phyloP scores from a whole-genome alignment of 2,797 vertebrate species.

The Uromys caudimaculatus region DNA sequence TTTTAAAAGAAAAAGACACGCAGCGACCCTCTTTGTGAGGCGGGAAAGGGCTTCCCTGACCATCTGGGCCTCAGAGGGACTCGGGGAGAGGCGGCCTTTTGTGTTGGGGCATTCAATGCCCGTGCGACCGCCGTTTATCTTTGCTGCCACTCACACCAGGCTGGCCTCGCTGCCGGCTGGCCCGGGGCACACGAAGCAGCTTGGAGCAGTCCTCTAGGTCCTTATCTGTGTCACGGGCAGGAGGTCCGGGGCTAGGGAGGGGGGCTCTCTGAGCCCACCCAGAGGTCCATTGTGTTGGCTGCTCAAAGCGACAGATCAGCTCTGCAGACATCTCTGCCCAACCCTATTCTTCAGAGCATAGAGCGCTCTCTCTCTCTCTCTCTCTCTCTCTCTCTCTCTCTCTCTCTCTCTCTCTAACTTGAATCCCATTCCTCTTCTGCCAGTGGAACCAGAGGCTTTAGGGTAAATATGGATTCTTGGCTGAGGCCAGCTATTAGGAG shows the following conservation, averaged over 20 bases:
- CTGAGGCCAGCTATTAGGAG: conserved; percentile 60
- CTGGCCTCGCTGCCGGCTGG: conserved; percentile 77
- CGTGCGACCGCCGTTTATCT: conserved; percentile 75
- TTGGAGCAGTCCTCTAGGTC: conserved; percentile 70
- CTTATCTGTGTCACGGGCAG: conserved; percentile 78
- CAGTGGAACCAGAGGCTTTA: conserved; percentile 42
- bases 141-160: conserved; percentile 80
- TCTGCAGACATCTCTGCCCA: conserved; percentile 65
- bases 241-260: conserved; percentile 52
- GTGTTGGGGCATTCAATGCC: conserved; percentile 79
- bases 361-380: neutral
- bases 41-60: conserved; percentile 82
- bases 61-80: conserved; percentile 69
- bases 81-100: conserved; percentile 71
- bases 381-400: neutral
- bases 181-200: conserved; percentile 74
- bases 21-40: conserved; percentile 83
- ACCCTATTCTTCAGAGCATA: conserved; percentile 59
- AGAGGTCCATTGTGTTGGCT: conserved; percentile 79
- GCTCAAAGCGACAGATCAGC: conserved; percentile 65
- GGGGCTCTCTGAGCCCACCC: conserved; percentile 65
- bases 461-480: conserved; percentile 64
- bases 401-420: neutral
- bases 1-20: conserved; percentile 83
- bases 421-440: conserved; percentile 45